Evolutionary conservation across 2,113 vertebrate species (phyloP), one percentile per base, ranked within the genome.

Genomic region (Brachyhypopomus gauderio): DNA sequence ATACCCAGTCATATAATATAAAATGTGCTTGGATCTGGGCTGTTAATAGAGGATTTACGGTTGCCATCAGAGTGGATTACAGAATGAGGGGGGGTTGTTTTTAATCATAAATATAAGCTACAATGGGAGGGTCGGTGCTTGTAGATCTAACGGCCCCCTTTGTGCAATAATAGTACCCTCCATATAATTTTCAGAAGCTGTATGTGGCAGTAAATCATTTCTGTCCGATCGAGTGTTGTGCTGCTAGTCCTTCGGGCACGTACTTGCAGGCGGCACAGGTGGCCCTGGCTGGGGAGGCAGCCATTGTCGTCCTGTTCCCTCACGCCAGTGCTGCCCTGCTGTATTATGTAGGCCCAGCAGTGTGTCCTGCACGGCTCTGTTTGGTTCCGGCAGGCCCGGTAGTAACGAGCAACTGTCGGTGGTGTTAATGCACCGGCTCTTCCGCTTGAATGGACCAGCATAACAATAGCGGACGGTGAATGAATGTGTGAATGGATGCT

Each of bases 101-200:
- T 55, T 58, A 58, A 66, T 80, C 62, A 80, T 78, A 85, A 83
- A 77, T 70, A 76, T 80, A 80, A 73, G 67, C 75, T 73, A 63
- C 58, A 83, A 74, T 77, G 81, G 55, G 52, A 80, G 77, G 52
- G 69, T 69, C 19, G 62, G 58, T 80, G 81, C 73, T 72, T 77
- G 75, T 69, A 62, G 67, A 80, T 80, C 62, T 83, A 69, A 83
- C 60, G 27, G 30, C 30, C 74, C 62, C 77, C 38, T 73, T 67
- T 67, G 66, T 59, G 52, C 80, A 80, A 76, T 77, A 83, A 80
- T 77, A 85, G 56, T 80, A 48, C 27, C 38, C 81, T 83, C 80
- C 73, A 62, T 85, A 71, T 83, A 77, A 85, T 83, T 85, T 85
- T 83, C 77, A n/a, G 4, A 71, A 80, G 78, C 77, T 85, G 79